phyloP scores from a whole-genome alignment of 2,797 vertebrate genomes.

The Falco biarmicus region DNA sequence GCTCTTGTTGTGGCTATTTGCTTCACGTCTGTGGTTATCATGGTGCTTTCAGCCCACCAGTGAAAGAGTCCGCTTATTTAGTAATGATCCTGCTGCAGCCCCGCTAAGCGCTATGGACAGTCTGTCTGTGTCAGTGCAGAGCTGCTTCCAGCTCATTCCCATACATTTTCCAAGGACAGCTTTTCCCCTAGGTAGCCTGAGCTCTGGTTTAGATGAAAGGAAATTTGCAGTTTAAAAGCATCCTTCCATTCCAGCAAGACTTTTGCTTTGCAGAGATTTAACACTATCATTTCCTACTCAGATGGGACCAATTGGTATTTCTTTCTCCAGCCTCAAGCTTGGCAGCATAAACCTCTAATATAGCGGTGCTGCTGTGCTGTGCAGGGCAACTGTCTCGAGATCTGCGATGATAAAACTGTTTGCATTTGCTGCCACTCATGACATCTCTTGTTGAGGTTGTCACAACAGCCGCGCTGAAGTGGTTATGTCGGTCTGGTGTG shows the following conservation, averaged over 20 bases:
- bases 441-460: background rate
- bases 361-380: background rate
- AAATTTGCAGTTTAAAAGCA: conserved; percentile 30
- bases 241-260: background rate
- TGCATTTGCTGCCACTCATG: background rate
- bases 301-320: background rate
- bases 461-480: conserved; percentile 5
- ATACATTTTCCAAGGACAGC: background rate
- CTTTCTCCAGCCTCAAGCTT: background rate
- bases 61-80: background rate
- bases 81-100: background rate
- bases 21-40: background rate
- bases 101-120: background rate
- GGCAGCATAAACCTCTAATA: background rate
- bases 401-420: background rate
- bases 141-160: conserved; percentile 17
- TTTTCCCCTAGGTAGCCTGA: background rate
- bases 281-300: background rate
- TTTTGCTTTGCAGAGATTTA: background rate
- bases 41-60: background rate
- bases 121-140: background rate
- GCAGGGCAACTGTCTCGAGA: background rate
- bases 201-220: background rate
- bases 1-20: background rate
- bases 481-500: background rate